Conservation (phyloP, 2,888 invertebrate species). For the Diarsia mendica region DNA sequence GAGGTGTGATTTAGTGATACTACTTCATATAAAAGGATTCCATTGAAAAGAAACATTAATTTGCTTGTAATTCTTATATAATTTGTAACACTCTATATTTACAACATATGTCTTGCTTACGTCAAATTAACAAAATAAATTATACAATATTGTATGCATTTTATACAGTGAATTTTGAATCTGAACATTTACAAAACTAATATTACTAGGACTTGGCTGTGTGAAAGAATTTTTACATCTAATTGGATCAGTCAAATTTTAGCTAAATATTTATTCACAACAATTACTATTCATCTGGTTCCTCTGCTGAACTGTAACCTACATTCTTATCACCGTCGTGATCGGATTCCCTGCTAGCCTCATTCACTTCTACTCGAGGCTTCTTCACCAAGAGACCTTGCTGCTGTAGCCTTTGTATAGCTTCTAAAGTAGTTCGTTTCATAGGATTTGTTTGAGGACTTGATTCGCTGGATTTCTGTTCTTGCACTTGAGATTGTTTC, state of each 20-base stretch:
- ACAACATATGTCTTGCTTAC: constrained; percentile 58
- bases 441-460: constrained; percentile 75
- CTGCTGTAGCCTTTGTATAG: constrained; percentile 85
- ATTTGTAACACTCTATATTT: constrained; percentile 59
- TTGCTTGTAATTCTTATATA: constrained; percentile 41
- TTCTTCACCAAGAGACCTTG: constrained; percentile 86
- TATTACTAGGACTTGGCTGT: constrained; percentile 49
- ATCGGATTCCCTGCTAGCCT: constrained; percentile 74
- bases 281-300: constrained; percentile 65
- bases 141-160: constrained; percentile 47
- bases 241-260: constrained; percentile 62
- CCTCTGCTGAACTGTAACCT: constrained; percentile 68
- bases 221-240: constrained; percentile 54
- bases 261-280: constrained; percentile 52
- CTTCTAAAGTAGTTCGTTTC: constrained; percentile 81
- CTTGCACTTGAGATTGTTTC: constrained; percentile 80
- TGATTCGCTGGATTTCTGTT: constrained; percentile 74
- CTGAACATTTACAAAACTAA: constrained; percentile 57
- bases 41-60: not conserved
- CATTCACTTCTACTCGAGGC: constrained; percentile 79
- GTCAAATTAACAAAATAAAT: constrained; percentile 58
- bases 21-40: not conserved
- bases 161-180: constrained; percentile 36
- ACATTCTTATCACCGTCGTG: constrained; percentile 73
- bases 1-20: not conserved